These are phyloP conservation scores for Macaria notata DNA, from an alignment of 2,888 invertebrate genomes.

Conservation along the genomic window DNA sequence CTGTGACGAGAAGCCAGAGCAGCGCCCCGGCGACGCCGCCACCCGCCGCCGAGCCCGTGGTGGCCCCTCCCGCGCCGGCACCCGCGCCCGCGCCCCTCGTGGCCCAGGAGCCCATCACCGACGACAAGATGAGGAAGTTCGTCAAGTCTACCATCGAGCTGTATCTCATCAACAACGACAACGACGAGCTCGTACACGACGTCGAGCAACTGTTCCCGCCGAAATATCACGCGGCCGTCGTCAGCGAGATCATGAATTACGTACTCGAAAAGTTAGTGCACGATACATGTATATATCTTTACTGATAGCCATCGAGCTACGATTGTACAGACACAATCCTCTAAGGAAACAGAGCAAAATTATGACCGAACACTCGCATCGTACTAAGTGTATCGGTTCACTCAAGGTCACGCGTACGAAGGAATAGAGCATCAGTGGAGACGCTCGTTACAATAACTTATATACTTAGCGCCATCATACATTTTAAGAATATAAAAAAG, in stretches of 20 bases:
- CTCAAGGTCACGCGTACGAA: no score
- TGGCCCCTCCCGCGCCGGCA: slow-evolving; percentile 36
- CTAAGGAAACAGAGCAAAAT: no score
- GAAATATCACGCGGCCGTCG: slow-evolving; percentile 61
- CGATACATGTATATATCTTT: neutral
- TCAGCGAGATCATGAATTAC: slow-evolving; percentile 64
- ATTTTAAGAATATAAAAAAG: no score
- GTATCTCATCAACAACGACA: slow-evolving; percentile 55
- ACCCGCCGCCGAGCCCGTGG: slow-evolving; percentile 32
- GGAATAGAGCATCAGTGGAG: no score
- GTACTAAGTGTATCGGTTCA: no score
- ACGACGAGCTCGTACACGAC: slow-evolving; percentile 58
- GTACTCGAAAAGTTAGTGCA: slow-evolving; percentile 64
- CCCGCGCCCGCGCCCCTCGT: slow-evolving; percentile 36
- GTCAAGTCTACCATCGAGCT: slow-evolving; percentile 61
- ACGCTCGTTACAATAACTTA: no score
- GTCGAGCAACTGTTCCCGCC: slow-evolving; percentile 55
- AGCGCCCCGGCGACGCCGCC: slow-evolving; percentile 35
- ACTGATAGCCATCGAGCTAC: no score
- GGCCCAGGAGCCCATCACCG: slow-evolving; percentile 59
- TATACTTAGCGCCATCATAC: no score
- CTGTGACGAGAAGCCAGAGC: slow-evolving; percentile 52
- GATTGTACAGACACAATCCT: no score
- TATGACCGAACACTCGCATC: no score
- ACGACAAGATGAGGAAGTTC: slow-evolving; percentile 52